A percentile compares a stretch with the other conserved stretches of the same genome.
These are phyloP conservation scores for Lithophane semibrunnea DNA, from an alignment of 2,888 invertebrate genomes.

Conservation along the genomic window DNA sequence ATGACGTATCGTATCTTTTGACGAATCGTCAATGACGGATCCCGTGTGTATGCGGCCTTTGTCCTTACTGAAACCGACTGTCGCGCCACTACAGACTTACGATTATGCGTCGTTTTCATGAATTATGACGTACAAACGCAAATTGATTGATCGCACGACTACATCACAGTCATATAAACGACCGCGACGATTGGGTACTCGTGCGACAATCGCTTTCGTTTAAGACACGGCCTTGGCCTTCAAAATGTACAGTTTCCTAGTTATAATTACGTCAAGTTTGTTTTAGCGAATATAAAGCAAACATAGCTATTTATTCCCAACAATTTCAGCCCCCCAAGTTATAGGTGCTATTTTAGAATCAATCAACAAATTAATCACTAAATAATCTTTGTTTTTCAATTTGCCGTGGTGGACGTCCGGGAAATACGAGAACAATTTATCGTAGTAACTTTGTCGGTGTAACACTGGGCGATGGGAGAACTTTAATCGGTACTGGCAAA, in stretches of 20 bases:
- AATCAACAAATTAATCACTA: conserved; percentile 14
- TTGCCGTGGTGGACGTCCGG: conserved; percentile 4
- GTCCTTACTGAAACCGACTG: not conserved
- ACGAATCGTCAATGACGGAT: no score
- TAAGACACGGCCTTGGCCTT: not conserved
- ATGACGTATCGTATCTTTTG: no score
- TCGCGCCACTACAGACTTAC: no score
- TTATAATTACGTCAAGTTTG: not conserved
- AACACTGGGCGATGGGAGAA: conserved; percentile 7
- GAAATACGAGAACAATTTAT: conserved; percentile 55
- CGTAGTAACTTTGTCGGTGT: conserved; percentile 33
- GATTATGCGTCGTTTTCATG: not conserved
- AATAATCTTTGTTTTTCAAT: conserved; percentile 42
- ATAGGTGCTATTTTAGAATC: not conserved
- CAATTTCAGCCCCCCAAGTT: not conserved
- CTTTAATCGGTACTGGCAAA: conserved; percentile 16
- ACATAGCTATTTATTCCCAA: not conserved
- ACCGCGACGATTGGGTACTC: not conserved
- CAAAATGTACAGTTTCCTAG: not conserved
- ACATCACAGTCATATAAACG: not conserved
- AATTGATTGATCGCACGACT: not conserved
- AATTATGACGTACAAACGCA: not conserved
- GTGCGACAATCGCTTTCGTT: not conserved
- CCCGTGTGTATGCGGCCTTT: no score
- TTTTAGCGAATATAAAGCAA: not conserved